These are phyloP conservation scores for Lutjanus campechanus DNA, from an alignment of 2,797 vertebrate genomes.

Conservation along the genomic window DNA sequence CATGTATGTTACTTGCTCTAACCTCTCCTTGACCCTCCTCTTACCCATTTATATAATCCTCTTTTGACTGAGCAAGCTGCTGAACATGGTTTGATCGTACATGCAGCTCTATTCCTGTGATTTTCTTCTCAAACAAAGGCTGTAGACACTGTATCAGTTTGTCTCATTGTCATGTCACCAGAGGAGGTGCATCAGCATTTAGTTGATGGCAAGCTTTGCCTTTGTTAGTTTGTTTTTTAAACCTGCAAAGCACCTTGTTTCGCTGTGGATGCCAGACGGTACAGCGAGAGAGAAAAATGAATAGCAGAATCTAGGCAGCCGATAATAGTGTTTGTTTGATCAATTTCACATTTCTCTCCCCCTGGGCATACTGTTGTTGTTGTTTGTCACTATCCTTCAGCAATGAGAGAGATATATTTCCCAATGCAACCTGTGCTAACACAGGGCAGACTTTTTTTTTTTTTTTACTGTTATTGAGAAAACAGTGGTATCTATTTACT, in stretches of 20 bases:
- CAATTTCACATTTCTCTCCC: constrained; percentile 50
- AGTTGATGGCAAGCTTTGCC: constrained; percentile 7
- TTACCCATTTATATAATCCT: not conserved
- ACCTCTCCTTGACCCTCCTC: constrained; percentile 4
- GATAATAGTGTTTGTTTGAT: constrained; percentile 64
- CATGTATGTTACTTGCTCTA: not conserved
- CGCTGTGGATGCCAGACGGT: not conserved
- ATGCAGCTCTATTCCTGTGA: constrained; percentile 1
- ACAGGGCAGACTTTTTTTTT: constrained; percentile 1
- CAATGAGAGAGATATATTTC: constrained; percentile 44
- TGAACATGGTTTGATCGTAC: constrained; percentile 12
- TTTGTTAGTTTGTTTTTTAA: constrained; percentile 47
- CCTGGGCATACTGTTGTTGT: constrained; percentile 28
- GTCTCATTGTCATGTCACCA: constrained; percentile 36
- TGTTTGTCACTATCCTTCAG: constrained; percentile 56
- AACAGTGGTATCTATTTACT: constrained; percentile 30
- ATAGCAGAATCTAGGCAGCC: constrained; percentile 23
- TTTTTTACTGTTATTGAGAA: constrained; percentile 19
- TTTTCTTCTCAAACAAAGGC: constrained; percentile 22
- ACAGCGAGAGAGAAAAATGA: constrained; percentile 38
- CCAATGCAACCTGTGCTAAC: constrained; percentile 24
- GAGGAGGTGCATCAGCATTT: constrained; percentile 22
- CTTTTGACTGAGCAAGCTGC: not conserved
- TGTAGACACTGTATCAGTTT: not conserved
- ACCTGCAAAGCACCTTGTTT: constrained; percentile 35